These are phyloP conservation scores for Lamellibrachia columna DNA, from an alignment of 2,888 invertebrate genomes.

Conservation along the genomic window DNA sequence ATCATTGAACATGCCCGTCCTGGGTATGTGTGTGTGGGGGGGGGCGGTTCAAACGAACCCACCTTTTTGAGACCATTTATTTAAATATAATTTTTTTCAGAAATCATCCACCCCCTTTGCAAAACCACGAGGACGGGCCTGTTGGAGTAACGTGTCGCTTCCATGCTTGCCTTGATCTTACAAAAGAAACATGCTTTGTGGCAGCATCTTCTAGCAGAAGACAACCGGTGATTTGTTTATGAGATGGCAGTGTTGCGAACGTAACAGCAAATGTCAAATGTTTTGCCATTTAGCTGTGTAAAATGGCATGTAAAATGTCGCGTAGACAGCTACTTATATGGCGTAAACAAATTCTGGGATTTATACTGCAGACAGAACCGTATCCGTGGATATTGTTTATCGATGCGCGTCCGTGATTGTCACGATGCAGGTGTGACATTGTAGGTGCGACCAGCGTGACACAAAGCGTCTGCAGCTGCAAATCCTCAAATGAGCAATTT, in stretches of 20 bases:
- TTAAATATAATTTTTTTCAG: too few relatives aligned
- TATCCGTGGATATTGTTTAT: slow-evolving; percentile 16
- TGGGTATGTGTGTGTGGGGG: too few relatives aligned
- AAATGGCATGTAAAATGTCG: neutral
- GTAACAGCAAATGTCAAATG: neutral
- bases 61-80: too few relatives aligned
- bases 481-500: slow-evolving; percentile 12
- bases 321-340: neutral
- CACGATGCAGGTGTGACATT: slow-evolving; percentile 3
- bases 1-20: neutral
- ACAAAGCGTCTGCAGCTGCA: neutral
- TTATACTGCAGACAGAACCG: neutral
- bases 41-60: too few relatives aligned
- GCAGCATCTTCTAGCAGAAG: neutral
- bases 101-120: too few relatives aligned
- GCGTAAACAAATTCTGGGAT: slow-evolving; percentile 9
- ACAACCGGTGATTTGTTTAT: neutral
- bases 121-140: too few relatives aligned
- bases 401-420: neutral
- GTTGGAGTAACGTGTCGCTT: neutral
- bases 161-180: neutral
- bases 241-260: neutral
- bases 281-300: neutral
- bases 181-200: neutral
- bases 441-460: neutral